phyloP scores from a whole-genome alignment of 2,113 vertebrate genomes.

The Butastur rufipennis region DNA sequence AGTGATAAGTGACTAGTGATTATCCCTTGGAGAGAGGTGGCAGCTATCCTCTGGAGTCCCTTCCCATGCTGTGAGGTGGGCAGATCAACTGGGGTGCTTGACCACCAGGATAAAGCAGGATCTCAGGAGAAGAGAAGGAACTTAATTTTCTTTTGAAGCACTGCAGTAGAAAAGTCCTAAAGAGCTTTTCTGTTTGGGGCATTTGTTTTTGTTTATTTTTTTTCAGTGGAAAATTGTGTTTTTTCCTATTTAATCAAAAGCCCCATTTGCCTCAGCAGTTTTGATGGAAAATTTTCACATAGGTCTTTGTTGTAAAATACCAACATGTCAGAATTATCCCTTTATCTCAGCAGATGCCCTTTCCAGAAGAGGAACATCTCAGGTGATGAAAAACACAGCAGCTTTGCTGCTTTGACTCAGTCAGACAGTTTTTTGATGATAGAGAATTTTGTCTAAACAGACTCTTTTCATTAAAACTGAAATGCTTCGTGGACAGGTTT shows the following conservation, averaged over 20 bases:
- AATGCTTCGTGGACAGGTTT: background rate
- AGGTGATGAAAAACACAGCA: constrained; percentile 30
- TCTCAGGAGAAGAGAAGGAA: background rate
- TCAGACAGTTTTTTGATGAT: background rate
- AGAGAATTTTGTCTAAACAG: constrained; percentile 28
- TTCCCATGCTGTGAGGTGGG: background rate
- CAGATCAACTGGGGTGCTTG: background rate
- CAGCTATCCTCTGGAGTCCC: background rate
- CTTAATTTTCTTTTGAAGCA: background rate
- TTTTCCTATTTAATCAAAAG: constrained; percentile 12
- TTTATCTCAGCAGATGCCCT: constrained; percentile 31
- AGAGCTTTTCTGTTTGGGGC: fast-evolving
- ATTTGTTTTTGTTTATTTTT: background rate
- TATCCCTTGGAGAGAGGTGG: background rate
- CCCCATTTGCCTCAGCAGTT: background rate
- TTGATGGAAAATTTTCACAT: background rate
- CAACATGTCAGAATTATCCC: background rate
- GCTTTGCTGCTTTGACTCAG: background rate
- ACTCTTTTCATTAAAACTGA: background rate
- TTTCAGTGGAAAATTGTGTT: background rate
- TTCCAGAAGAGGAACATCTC: constrained; percentile 14
- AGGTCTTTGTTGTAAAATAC: constrained; percentile 6
- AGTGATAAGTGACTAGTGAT: background rate
- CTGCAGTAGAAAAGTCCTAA: background rate
- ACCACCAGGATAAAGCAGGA: background rate